These are phyloP conservation scores for Platysteira castanea DNA, from an alignment of 2,113 vertebrate species.

Conservation along the genomic window DNA sequence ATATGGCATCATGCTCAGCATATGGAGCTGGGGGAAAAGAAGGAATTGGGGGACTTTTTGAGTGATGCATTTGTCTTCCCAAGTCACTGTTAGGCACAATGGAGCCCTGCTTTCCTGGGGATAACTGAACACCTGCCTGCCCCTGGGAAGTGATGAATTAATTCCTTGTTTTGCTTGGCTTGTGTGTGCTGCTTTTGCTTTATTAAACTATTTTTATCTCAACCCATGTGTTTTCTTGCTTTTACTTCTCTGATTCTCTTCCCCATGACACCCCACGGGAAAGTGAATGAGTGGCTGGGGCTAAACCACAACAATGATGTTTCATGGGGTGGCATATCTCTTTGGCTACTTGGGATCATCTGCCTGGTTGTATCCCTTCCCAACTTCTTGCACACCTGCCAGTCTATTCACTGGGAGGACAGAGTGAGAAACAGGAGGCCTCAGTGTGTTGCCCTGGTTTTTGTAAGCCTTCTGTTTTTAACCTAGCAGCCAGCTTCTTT, in stretches of 20 bases:
- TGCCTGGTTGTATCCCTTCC: background rate
- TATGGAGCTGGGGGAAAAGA: background rate
- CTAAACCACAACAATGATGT: background rate
- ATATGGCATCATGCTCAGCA: background rate
- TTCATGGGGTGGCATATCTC: background rate
- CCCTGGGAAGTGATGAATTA: background rate
- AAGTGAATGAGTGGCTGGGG: background rate
- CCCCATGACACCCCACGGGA: accelerated
- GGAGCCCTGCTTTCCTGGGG: background rate
- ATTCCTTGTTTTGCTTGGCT: background rate
- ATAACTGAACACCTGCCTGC: background rate
- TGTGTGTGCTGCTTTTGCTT: accelerated
- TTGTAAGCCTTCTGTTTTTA: no score
- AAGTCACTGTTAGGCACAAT: accelerated
- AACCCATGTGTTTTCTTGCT: background rate
- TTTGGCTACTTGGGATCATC: background rate
- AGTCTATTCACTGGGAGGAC: background rate
- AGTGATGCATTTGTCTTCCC: background rate
- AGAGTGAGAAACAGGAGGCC: background rate
- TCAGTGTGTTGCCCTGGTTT: no score
- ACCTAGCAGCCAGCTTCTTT: no score
- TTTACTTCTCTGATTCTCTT: background rate
- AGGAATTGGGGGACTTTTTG: background rate
- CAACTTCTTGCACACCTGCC: background rate
- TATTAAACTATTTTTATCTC: background rate